Evolutionary conservation across 2,797 vertebrate genomes (phyloP), one percentile per base, ranked within the genome.

Genomic region (Sebastolobus altivelis): DNA sequence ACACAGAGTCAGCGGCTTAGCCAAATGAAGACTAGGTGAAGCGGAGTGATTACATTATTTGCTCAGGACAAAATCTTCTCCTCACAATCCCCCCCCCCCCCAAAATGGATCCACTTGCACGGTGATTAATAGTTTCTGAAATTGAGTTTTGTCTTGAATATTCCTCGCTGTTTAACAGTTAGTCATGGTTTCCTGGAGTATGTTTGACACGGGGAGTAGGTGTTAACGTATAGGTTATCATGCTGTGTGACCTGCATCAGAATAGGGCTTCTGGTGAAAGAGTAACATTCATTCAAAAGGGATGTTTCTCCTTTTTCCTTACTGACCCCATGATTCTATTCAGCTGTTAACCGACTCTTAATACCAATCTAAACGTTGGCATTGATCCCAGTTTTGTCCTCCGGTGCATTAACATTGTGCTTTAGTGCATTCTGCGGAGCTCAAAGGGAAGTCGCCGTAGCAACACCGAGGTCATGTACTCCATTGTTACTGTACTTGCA

Each of bases 21-120:
- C 79, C 60, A 77, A 87, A 88, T 81, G 80, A 82, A 81, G 82
- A 86, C 55, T 79, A 75, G 83, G 67, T 73, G 84, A 82, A 84
- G 85, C 69, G 8, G 67, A 72, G 52, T 54, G 70, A 85, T 91
- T 76, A 76, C 46, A 49, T 82, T 72, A 81, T 89, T 92, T 84
- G 58, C 77, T 70, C 76, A 46, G 65, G 43, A 85, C 56, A 20
- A 20, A 80, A 77, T 75, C 66, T 82, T 18, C 22, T 78, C 65
- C 74, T 77, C 49, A 2, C 33, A 1, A 25, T 1, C 1, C 40
- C 40, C 40, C 5, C 11, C 31, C 35, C 18, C 20, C n/a, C 33
- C 20, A 0, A 8, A 82, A 13, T 37, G 2, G 38, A 72, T 86
- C 55, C 20, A 61, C 72, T 76, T 69, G 33, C 33, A 0, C 0